These are phyloP conservation scores for Drosophila micromelanica DNA, from an alignment of 1,140 invertebrate genomes.

Conservation along the genomic window DNA sequence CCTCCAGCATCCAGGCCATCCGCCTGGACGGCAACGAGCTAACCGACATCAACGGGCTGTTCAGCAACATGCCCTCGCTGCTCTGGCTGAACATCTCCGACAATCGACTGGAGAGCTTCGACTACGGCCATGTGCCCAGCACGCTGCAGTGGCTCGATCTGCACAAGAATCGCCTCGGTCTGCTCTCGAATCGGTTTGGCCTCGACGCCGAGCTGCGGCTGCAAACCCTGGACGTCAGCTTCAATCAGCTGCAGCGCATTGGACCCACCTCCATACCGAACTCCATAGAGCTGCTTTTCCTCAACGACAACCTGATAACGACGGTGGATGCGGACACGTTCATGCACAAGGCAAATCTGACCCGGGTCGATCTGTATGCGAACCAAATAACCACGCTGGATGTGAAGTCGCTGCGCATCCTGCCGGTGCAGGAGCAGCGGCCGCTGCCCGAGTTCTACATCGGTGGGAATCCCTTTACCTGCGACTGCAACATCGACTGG, in stretches of 20 bases:
- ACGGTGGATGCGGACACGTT: constrained; percentile 93
- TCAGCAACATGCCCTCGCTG: constrained; percentile 92
- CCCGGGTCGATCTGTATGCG: constrained; percentile 92
- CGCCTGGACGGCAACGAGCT: constrained; percentile 94
- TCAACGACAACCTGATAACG: constrained; percentile 93
- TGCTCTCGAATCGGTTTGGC: constrained; percentile 91
- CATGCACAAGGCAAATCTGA: constrained; percentile 92
- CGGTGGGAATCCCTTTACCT: constrained; percentile 94
- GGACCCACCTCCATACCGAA: constrained; percentile 89
- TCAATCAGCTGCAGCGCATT: constrained; percentile 91
- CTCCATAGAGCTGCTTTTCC: constrained; percentile 91
- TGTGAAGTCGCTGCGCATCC: constrained; percentile 90
- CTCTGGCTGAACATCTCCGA: constrained; percentile 96
- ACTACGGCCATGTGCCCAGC: constrained; percentile 93
- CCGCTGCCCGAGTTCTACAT: constrained; percentile 93
- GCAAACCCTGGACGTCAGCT: constrained; percentile 92
- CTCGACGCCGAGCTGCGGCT: constrained; percentile 89
- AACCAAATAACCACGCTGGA: constrained; percentile 94
- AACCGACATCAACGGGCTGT: constrained; percentile 93
- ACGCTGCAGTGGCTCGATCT: constrained; percentile 95
- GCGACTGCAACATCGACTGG: constrained; percentile 95
- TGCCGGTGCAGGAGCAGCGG: constrained; percentile 88
- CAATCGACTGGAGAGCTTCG: constrained; percentile 95
- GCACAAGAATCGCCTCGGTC: constrained; percentile 93
- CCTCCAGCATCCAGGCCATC: constrained; percentile 92